Conservation (phyloP, 2,888 invertebrate species). For the Amphipoea oculea region DNA sequence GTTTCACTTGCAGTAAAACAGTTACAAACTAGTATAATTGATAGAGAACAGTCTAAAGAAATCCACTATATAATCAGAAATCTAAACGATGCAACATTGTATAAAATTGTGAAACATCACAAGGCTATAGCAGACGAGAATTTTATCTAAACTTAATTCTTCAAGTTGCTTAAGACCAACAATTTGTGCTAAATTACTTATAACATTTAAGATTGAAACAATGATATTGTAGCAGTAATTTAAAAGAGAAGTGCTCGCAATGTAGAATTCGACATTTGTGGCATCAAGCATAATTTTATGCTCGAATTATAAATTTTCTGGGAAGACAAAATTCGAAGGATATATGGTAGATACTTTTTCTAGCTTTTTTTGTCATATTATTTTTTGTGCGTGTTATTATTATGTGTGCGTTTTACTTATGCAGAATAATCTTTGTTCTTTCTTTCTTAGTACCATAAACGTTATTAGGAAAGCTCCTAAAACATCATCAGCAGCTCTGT, state of each 20-base stretch:
- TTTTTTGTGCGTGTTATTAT: too few species aligned
- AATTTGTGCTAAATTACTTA: conserved; percentile 30
- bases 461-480: too few species aligned
- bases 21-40: not conserved
- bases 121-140: conserved; percentile 37
- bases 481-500: too few species aligned
- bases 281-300: not conserved
- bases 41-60: conserved; percentile 1
- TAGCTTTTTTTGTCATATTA: too few species aligned
- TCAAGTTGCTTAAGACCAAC: conserved; percentile 35
- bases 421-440: not conserved
- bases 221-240: not conserved
- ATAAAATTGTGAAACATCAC: conserved; percentile 29
- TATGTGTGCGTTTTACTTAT: not conserved
- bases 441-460: not conserved
- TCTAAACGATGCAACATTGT: conserved; percentile 45
- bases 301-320: not conserved
- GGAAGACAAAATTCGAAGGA: not conserved
- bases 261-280: not conserved
- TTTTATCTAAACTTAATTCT: conserved; percentile 48
- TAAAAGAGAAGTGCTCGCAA: not conserved
- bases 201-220: conserved; percentile 10
- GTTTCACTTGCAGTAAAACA: not conserved
- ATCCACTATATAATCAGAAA: conserved; percentile 21
- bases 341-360: too few species aligned